These are phyloP conservation scores for Tupiocoris notatus DNA, from an alignment of 2,888 invertebrate genomes.

Conservation along the genomic window DNA sequence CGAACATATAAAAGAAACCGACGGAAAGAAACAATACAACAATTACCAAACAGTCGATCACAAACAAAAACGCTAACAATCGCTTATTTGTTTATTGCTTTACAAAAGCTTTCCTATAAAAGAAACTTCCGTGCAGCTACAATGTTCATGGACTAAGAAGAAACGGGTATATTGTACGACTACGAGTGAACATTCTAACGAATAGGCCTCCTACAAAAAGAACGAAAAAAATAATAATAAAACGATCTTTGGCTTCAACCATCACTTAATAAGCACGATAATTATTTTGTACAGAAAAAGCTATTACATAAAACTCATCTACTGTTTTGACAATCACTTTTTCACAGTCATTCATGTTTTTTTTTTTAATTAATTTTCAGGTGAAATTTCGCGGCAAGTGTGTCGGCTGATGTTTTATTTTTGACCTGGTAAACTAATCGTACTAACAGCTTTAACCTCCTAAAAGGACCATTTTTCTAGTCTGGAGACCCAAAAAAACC, in stretches of 20 bases:
- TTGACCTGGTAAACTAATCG: no score
- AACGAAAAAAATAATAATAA: not conserved
- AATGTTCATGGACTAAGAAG: not conserved
- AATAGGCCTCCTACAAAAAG: not conserved
- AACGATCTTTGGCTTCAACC: constrained; percentile 38
- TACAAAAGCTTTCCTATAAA: no score
- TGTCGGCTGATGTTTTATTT: no score
- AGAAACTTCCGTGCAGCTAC: not conserved
- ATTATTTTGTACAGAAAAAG: not conserved
- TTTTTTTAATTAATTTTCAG: no score
- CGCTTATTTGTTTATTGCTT: no score
- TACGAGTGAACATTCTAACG: not conserved
- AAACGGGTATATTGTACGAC: not conserved
- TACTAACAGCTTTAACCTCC: no score
- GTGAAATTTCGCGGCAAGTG: no score
- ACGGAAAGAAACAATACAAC: not conserved
- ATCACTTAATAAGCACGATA: constrained; percentile 28
- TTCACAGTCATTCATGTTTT: no score
- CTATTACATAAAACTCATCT: no score
- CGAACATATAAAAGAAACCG: not conserved
- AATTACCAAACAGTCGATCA: not conserved
- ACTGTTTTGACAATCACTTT: no score
- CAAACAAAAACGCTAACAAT: not conserved
- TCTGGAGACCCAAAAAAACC: no score
- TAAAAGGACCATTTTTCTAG: no score